These are phyloP conservation scores for Drosophila lowei DNA, from an alignment of 1,140 invertebrate species.

Conservation along the genomic window DNA sequence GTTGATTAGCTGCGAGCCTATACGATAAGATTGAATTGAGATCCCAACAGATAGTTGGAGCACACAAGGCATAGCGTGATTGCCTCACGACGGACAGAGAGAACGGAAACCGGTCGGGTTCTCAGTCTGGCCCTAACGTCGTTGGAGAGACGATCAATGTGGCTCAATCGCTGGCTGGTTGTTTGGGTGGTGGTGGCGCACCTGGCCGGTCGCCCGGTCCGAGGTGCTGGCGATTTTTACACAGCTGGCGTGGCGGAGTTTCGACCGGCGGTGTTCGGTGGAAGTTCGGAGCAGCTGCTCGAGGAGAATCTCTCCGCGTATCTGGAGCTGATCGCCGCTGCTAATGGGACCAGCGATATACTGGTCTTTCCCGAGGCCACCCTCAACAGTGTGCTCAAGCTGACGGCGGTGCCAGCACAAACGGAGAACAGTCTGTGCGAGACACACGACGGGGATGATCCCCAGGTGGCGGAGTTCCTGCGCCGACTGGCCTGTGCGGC, in stretches of 20 bases:
- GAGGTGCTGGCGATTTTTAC: constrained; percentile 74
- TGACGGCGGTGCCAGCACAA: constrained; percentile 58
- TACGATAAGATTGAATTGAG: too few relatives aligned
- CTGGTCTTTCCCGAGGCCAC: constrained; percentile 92
- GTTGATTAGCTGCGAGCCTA: too few relatives aligned
- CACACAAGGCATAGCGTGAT: too few relatives aligned
- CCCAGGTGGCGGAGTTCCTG: constrained; percentile 46
- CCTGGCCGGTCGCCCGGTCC: background rate
- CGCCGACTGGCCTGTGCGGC: constrained; percentile 65
- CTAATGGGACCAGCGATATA: constrained; percentile 86
- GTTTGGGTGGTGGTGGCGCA: background rate
- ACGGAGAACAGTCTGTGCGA: constrained; percentile 39
- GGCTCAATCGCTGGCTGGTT: background rate
- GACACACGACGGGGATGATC: background rate
- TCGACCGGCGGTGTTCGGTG: constrained; percentile 37
- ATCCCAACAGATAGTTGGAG: too few relatives aligned
- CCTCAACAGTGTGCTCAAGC: constrained; percentile 73
- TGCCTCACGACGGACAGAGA: too few relatives aligned
- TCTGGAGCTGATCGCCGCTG: constrained; percentile 51
- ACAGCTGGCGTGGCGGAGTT: constrained; percentile 85
- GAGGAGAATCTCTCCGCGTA: constrained; percentile 63
- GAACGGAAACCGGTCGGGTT: background rate
- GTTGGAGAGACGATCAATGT: background rate
- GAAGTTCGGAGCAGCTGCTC: constrained; percentile 50
- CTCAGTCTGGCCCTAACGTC: background rate